phyloP scores from a whole-genome alignment of 2,888 invertebrate species.

The Tetropium fuscum region DNA sequence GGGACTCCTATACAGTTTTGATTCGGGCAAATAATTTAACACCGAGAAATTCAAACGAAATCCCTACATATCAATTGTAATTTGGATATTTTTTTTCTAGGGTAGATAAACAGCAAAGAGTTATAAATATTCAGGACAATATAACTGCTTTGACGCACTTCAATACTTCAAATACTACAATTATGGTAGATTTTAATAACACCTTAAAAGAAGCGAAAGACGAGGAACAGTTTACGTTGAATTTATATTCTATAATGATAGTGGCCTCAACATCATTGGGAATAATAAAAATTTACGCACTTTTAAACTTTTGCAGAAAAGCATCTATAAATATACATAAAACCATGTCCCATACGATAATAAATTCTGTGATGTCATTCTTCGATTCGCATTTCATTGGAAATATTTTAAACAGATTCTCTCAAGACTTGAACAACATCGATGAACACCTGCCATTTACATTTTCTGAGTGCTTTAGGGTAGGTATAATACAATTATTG shows the following conservation, averaged over 20 bases:
- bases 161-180: not conserved
- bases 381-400: conserved; percentile 57
- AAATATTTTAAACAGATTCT: conserved; percentile 56
- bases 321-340: conserved; percentile 65
- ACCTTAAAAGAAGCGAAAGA: conserved; percentile 27
- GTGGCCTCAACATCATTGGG: conserved; percentile 29
- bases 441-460: conserved; percentile 53
- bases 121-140: conserved; percentile 34
- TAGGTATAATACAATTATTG: too few species aligned
- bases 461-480: conserved; percentile 44
- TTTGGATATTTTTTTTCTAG: conserved; percentile 34
- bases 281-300: conserved; percentile 61
- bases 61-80: not conserved
- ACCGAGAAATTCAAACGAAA: not conserved
- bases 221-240: conserved; percentile 35
- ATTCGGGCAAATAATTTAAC: not conserved
- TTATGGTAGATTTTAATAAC: conserved; percentile 8
- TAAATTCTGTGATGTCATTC: conserved; percentile 53
- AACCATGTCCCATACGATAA: conserved; percentile 48
- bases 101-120: conserved; percentile 45
- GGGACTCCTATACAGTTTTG: too few species aligned
- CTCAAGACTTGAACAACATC: conserved; percentile 54
- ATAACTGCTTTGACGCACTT: too few species aligned
- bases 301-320: conserved; percentile 84
- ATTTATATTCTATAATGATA: conserved; percentile 44